These are phyloP conservation scores for Xiphorhynchus elegans DNA, from an alignment of 2,113 vertebrate species.

Conservation along the genomic window DNA sequence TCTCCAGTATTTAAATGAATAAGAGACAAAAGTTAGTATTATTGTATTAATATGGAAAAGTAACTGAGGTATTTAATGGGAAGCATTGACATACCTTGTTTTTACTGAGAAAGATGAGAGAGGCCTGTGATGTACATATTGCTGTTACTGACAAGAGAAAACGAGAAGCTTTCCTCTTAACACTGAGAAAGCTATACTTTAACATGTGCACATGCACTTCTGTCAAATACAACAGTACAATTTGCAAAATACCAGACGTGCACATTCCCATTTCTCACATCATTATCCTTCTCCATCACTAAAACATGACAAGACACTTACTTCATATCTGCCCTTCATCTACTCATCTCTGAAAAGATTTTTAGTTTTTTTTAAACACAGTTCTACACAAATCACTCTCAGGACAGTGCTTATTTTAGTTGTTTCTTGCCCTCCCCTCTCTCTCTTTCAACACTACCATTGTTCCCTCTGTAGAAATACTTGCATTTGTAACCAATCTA, in stretches of 20 bases:
- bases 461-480: background rate
- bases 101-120: background rate
- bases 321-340: background rate
- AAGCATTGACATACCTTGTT: background rate
- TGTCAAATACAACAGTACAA: background rate
- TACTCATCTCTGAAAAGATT: background rate
- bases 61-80: background rate
- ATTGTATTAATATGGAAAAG: background rate
- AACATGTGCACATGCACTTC: conserved; percentile 6
- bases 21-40: background rate
- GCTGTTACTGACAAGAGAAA: background rate
- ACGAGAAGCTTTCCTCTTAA: background rate
- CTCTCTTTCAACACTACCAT: background rate
- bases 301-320: background rate
- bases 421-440: background rate
- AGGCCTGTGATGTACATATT: background rate
- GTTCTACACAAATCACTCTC: background rate
- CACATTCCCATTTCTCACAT: background rate
- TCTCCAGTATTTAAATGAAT: background rate
- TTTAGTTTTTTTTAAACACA: background rate
- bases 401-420: background rate
- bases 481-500: background rate
- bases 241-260: background rate
- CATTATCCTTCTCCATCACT: background rate
- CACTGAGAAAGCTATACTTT: background rate